Base-by-base conservation (phyloP, 2,888 invertebrate genomes). In the Clanis bilineata region DNA sequence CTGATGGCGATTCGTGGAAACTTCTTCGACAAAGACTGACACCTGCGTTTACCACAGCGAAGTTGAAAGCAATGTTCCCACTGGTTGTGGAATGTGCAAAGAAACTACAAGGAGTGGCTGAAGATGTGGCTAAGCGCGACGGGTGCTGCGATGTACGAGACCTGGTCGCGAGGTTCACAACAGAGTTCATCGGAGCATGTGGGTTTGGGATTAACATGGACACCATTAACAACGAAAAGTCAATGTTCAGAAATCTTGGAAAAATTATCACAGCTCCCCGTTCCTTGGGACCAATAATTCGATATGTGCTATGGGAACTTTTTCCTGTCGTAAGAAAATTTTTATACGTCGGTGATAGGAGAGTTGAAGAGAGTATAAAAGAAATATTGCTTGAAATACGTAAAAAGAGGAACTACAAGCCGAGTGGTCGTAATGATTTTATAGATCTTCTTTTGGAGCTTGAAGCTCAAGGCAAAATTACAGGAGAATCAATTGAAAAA, bases 1-100 rank as follows among this genome's bases (percentile, higher is more conserved):
- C 60, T 9, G 83, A 88, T 18, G 88, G 88, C 0, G 89, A 90
- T 55, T 58, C 58, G 6, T 90, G 90, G 90, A 88, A 80, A 62
- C 68, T 88, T 10, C 60, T 85, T n/a, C 75, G 89, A 1, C 83
- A 88, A 59, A 77, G 83, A 9, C 57, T 89, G n/a, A 86, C 89
- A n/a, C 74, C 86, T 0, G 80, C 87, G 0, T 89, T 89, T 59
- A 88, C 88, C 0, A 82, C 80, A 0, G 81, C 83, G 1, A 88
- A 88, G 59, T 64, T 90, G 22, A 85, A 82, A 60, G 80, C 72
- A 2, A 90, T 89, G 90, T 89, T 86, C 55, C 90, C 90, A 1
- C 68, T 89, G 21, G 74, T 90, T 2, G 74, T 85, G 15, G 73
- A 82, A n/a, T 83, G 88, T 58, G 80, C 90, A 0, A 80, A 83